Conservation (phyloP, 2,888 invertebrate genomes). For the Lepidochitona cinerea region DNA sequence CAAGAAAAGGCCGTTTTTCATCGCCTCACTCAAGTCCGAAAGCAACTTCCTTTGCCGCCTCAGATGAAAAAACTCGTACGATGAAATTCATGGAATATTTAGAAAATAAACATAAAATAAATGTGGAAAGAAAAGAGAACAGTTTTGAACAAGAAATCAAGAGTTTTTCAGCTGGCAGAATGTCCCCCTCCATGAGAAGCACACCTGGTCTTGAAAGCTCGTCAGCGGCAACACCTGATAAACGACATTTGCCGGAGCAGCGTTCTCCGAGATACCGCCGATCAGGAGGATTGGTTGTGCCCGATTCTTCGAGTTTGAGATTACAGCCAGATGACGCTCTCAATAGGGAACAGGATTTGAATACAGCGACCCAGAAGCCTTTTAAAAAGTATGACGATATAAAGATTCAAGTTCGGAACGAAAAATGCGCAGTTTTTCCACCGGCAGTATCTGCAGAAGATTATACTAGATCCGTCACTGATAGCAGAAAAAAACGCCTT, state of each 20-base stretch:
- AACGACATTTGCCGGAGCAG: neutral
- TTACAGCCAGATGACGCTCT: neutral
- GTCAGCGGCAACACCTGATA: neutral
- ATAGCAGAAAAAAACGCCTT: too few species aligned
- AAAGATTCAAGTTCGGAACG: neutral
- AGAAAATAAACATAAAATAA: neutral
- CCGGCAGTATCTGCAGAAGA: too few species aligned
- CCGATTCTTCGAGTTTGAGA: neutral
- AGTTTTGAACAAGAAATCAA: too few species aligned
- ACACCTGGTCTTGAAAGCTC: neutral
- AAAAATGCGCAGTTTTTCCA: too few species aligned
- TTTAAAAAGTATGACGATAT: neutral
- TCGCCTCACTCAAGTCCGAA: neutral
- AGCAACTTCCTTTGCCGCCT: neutral
- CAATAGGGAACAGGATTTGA: neutral
- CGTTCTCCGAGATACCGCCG: neutral
- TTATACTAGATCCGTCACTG: too few species aligned
- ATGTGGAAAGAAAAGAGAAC: neutral
- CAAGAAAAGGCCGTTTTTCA: neutral
- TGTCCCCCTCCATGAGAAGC: neutral
- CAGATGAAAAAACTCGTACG: neutral
- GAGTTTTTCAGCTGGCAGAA: too few species aligned
- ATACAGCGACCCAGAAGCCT: neutral
- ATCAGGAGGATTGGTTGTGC: neutral
- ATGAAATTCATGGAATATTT: neutral